Percentiles rank a stretch among this genome's conserved stretches.
Conservation (phyloP, 2,888 invertebrate genomes). For the Ariolimax columbianus region DNA sequence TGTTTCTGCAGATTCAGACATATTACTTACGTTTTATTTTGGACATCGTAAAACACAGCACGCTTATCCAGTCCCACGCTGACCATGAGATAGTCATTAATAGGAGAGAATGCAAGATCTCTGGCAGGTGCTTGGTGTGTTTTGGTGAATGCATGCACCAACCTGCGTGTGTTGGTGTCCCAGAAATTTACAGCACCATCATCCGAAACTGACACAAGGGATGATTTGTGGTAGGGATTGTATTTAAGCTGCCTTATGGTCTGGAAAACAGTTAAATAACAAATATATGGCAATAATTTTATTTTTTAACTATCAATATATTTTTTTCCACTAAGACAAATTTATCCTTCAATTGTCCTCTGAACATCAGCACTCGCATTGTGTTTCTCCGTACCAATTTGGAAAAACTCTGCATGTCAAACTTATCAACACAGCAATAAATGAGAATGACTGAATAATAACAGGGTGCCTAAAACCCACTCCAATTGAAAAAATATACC, state of each 20-base stretch:
- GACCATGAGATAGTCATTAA: conserved; percentile 78
- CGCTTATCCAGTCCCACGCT: conserved; percentile 79
- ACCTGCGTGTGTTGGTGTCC: conserved; percentile 74
- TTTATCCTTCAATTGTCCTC: too few species aligned
- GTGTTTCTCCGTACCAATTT: too few species aligned
- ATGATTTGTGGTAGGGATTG: conserved; percentile 70
- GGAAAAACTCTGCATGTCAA: too few species aligned
- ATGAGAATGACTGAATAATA: too few species aligned
- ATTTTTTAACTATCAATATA: too few species aligned
- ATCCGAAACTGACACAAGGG: conserved; percentile 76
- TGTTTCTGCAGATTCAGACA: not conserved
- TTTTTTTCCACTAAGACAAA: too few species aligned
- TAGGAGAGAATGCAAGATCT: conserved; percentile 79
- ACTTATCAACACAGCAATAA: too few species aligned
- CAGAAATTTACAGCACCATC: conserved; percentile 77
- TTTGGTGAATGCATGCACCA: conserved; percentile 72
- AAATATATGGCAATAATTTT: too few species aligned
- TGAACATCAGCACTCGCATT: too few species aligned
- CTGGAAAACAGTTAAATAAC: conserved; percentile 66
- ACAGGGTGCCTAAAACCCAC: too few species aligned
- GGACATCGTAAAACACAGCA: conserved; percentile 77
- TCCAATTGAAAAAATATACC: too few species aligned
- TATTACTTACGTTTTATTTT: conserved; percentile 71
- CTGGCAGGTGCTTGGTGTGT: conserved; percentile 77
- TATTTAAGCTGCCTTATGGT: conserved; percentile 75